These are phyloP conservation scores for Callosobruchus maculatus DNA, from an alignment of 2,888 invertebrate species.

Conservation along the genomic window DNA sequence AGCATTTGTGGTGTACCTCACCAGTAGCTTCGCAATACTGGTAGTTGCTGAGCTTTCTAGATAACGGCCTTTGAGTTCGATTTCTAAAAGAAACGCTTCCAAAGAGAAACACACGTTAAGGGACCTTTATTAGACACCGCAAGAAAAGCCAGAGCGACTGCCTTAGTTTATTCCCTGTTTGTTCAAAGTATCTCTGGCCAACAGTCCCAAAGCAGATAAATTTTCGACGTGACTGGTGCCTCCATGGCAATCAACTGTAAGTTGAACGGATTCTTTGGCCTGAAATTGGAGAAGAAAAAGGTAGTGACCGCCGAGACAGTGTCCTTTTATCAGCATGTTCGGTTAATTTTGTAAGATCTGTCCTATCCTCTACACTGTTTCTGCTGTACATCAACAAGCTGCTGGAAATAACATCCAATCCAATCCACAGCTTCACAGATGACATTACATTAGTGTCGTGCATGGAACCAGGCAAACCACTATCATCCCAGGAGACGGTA, in stretches of 20 bases:
- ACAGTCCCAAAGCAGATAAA: slow-evolving; percentile 7
- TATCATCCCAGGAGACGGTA: too few species aligned
- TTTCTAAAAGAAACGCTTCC: neutral
- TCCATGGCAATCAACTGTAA: slow-evolving; percentile 5
- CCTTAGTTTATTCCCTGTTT: slow-evolving; percentile 2
- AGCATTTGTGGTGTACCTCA: too few species aligned
- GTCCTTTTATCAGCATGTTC: too few species aligned
- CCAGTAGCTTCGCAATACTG: neutral
- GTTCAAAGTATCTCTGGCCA: neutral
- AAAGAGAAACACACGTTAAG: neutral
- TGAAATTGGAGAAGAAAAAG: neutral
- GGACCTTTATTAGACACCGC: neutral
- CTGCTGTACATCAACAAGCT: too few species aligned
- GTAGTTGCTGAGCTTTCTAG: neutral
- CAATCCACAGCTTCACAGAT: too few species aligned
- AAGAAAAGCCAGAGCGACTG: neutral
- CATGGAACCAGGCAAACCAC: too few species aligned
- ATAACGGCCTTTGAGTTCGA: neutral
- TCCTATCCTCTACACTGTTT: too few species aligned
- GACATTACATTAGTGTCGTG: too few species aligned
- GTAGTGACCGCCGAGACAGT: neutral
- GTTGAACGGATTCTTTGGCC: neutral
- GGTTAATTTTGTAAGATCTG: too few species aligned
- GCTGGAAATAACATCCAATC: too few species aligned
- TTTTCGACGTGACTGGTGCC: slow-evolving; percentile 9